Conservation (phyloP, 35 echinoderm and acorn worm genomes). For the Patiria miniata region DNA sequence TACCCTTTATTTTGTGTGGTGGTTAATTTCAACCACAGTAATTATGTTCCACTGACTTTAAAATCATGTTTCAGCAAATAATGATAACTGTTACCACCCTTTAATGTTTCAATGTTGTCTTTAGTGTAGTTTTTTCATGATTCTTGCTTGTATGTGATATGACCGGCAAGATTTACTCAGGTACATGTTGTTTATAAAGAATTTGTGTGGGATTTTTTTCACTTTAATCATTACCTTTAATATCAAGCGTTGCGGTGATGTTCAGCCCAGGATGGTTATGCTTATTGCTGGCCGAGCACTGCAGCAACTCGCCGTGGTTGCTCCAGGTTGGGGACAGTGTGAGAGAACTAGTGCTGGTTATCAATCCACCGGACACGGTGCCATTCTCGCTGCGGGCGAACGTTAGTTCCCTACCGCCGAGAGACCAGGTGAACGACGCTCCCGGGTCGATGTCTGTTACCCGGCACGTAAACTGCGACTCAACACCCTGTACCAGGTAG, state of each 20-base stretch:
- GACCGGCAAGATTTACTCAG: no score
- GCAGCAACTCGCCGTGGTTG: background rate
- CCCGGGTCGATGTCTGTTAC: background rate
- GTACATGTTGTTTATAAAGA: no score
- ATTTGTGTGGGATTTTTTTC: no score
- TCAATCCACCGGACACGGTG: background rate
- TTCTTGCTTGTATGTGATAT: no score
- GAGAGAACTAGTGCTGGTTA: background rate
- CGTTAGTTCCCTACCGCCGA: background rate
- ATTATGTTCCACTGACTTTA: no score
- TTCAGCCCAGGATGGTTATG: background rate
- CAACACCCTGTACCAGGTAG: no score
- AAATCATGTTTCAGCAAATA: no score
- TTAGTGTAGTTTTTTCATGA: no score
- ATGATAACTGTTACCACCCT: no score
- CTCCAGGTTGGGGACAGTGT: background rate
- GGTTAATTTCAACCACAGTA: no score
- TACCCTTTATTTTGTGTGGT: no score
- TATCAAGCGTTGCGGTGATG: background rate
- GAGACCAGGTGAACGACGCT: background rate
- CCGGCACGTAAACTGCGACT: background rate
- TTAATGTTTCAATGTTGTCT: no score
- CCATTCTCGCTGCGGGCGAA: background rate
- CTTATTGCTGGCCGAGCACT: background rate
- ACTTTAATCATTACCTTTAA: background rate